Conservation (phyloP, 2,797 vertebrate genomes). For the Leucoraja ocellata region DNA sequence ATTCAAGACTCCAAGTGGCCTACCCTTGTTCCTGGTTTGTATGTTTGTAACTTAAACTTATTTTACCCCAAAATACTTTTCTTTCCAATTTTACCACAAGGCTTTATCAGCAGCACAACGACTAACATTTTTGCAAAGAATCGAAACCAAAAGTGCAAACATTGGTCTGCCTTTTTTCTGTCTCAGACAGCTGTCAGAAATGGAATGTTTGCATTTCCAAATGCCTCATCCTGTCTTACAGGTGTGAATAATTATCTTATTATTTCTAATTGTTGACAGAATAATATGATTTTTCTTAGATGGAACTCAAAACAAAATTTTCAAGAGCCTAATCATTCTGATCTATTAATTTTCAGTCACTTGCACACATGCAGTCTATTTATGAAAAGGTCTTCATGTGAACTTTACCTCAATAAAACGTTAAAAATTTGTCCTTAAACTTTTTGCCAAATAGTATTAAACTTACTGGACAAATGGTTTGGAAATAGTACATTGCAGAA, state of each 20-base stretch:
- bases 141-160: neutral
- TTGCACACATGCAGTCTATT: neutral
- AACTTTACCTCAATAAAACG: neutral
- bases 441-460: neutral
- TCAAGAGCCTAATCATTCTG: neutral
- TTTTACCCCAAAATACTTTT: neutral
- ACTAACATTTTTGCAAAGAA: neutral
- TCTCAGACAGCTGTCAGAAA: neutral
- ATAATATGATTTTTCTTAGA: neutral
- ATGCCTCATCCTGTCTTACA: neutral
- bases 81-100: neutral
- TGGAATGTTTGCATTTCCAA: neutral
- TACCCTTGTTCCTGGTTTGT: no score
- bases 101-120: neutral
- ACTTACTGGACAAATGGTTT: neutral
- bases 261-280: neutral
- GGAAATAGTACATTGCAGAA: neutral
- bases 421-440: neutral
- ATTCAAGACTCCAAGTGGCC: no score
- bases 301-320: neutral
- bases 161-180: neutral
- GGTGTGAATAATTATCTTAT: neutral
- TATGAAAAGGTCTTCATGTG: neutral
- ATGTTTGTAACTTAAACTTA: neutral
- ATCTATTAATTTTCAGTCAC: neutral